Conservation (phyloP, 2,888 invertebrate species). For the Cephus rjabovi region DNA sequence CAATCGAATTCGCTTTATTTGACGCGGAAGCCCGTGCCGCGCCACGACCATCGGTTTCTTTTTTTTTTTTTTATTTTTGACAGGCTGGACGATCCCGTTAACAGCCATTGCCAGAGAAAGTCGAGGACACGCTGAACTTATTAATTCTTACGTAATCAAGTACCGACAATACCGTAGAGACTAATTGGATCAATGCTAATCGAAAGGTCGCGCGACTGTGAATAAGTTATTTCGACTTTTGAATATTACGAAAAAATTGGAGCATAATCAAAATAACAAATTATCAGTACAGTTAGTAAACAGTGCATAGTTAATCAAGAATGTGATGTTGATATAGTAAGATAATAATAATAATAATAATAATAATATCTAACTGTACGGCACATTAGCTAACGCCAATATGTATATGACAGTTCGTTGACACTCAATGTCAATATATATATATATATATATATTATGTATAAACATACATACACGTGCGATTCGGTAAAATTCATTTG, state of each 20-base stretch:
- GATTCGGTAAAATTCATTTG: neutral
- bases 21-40: neutral
- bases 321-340: neutral
- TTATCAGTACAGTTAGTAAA: neutral
- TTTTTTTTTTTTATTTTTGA: neutral
- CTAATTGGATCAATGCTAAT: neutral
- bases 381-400: neutral
- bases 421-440: neutral
- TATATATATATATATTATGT: too few relatives aligned
- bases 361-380: neutral
- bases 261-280: neutral
- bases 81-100: neutral
- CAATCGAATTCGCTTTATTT: neutral
- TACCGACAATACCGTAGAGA: neutral
- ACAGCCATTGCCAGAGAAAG: neutral
- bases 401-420: neutral
- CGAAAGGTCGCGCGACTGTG: neutral
- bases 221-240: neutral
- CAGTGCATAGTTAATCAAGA: neutral
- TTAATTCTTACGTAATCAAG: neutral
- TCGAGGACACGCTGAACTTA: neutral
- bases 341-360: neutral
- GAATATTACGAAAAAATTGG: neutral
- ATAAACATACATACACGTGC: too few relatives aligned
- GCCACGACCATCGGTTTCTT: neutral